Evolutionary conservation across 2,797 vertebrate species (phyloP), one percentile per base, ranked within the genome.

Genomic region (Dendrocincla tyrannina): DNA sequence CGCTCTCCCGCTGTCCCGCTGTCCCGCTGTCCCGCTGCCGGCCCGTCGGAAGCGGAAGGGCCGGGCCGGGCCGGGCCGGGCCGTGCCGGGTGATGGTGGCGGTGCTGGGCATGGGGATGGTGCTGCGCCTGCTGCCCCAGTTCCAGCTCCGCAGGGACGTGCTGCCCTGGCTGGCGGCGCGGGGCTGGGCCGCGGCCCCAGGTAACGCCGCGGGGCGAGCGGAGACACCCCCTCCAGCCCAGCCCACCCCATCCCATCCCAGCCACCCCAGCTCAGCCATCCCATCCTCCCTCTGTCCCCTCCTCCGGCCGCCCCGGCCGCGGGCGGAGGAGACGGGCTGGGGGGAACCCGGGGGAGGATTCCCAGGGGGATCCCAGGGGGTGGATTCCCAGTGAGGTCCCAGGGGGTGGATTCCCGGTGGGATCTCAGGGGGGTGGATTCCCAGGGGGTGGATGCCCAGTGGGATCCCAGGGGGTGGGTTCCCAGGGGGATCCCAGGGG

Each of bases 101-200:
- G 39, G 39, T 39, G 39, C 39, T 22, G 20, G 44, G 44, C 10
- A 46, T 10, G 20, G 44, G 20, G 27, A 87, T 98, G 98, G 69
- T 83, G 64, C 95, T 98, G 25, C 87, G 90, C 28, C 93, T 98
- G 60, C 74, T 69, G 20, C 62, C 93, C 47, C 63, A 79, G 32
- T 94, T 94, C 80, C 73, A 92, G 42, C 93, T 97, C 60, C 95
- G 35, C 33, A 66, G 75, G 78, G 98, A 98, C 64, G 97, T 98
- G 92, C 77, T 77, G 14, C 97, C 98, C 77, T 85, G 73, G 83
- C 82, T 94, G 89, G 67, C 47, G 52, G 86, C 53, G 69, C 86
- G 62, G 89, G 93, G 93, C 28, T 89, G 77, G 77, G 77, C 88
- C 39, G 32, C 69, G 63, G 92, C 96, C 56, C 64, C 41, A 82